Evolutionary conservation across 1,140 invertebrate genomes (phyloP).

Genomic region (Telenomus remus): DNA sequence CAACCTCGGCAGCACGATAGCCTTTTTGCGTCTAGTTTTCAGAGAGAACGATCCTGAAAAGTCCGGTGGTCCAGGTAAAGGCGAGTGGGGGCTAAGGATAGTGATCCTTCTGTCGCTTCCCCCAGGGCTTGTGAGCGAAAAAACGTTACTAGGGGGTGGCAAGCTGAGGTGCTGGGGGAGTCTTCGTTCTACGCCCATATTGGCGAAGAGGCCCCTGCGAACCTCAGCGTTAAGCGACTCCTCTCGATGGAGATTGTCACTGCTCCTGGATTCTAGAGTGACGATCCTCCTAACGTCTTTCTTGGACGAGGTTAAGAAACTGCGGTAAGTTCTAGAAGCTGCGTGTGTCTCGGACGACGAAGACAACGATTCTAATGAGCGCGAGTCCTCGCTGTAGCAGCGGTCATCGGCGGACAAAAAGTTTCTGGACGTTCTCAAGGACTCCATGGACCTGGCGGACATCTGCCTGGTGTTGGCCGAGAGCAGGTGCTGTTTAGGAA

Average conservation of each 20-base stretch:
- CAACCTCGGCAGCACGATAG: slow-evolving; percentile 84
- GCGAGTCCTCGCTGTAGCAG: slow-evolving; percentile 67
- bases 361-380: slow-evolving; percentile 69
- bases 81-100: slow-evolving; percentile 85
- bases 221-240: slow-evolving; percentile 80
- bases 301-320: slow-evolving; percentile 80
- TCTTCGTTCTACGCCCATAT: slow-evolving; percentile 77
- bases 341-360: slow-evolving; percentile 74
- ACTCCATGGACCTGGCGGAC: slow-evolving; percentile 82
- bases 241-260: slow-evolving; percentile 76
- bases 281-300: slow-evolving; percentile 79
- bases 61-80: slow-evolving; percentile 77
- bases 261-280: slow-evolving; percentile 76
- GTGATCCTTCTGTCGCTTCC: slow-evolving; percentile 80
- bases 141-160: slow-evolving; percentile 79
- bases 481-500: slow-evolving; percentile 76
- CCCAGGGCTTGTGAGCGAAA: slow-evolving; percentile 73
- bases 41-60: slow-evolving; percentile 78
- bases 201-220: slow-evolving; percentile 80
- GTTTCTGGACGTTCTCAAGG: slow-evolving; percentile 68
- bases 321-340: slow-evolving; percentile 70
- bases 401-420: slow-evolving; percentile 69
- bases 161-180: slow-evolving; percentile 82
- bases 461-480: slow-evolving; percentile 76
- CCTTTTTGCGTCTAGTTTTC: slow-evolving; percentile 81